Evolutionary conservation across 2,113 vertebrate species (phyloP).

Genomic region (Emydura subglobosa): DNA sequence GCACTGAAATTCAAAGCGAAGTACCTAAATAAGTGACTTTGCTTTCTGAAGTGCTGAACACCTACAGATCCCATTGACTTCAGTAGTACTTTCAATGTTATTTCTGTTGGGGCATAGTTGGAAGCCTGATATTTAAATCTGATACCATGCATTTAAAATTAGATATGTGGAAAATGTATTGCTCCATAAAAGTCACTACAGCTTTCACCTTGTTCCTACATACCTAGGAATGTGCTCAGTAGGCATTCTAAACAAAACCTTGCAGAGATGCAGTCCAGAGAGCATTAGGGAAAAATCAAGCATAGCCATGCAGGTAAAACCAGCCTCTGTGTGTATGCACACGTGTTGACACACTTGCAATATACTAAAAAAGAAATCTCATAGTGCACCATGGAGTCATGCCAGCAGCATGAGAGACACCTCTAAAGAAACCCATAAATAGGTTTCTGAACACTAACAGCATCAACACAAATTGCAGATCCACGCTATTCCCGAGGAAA

Average conservation of each 20-base stretch:
- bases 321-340: too few relatives aligned
- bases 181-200: neutral
- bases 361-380: too few relatives aligned
- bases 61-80: neutral
- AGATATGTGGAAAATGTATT: neutral
- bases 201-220: neutral
- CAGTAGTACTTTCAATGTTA: neutral
- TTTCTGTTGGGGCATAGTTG: neutral
- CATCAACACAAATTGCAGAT: too few relatives aligned
- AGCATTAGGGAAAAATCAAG: neutral
- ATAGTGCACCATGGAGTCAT: too few relatives aligned
- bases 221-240: neutral
- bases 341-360: too few relatives aligned
- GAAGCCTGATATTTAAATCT: neutral
- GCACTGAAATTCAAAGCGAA: neutral
- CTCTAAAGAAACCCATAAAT: too few relatives aligned
- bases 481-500: too few relatives aligned
- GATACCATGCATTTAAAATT: neutral
- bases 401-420: too few relatives aligned
- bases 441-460: too few relatives aligned
- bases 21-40: neutral
- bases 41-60: neutral
- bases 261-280: neutral
- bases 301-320: neutral
- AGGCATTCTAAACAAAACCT: neutral